These are phyloP conservation scores for Gallinago media DNA, from an alignment of 2,113 vertebrate species.

Conservation along the genomic window DNA sequence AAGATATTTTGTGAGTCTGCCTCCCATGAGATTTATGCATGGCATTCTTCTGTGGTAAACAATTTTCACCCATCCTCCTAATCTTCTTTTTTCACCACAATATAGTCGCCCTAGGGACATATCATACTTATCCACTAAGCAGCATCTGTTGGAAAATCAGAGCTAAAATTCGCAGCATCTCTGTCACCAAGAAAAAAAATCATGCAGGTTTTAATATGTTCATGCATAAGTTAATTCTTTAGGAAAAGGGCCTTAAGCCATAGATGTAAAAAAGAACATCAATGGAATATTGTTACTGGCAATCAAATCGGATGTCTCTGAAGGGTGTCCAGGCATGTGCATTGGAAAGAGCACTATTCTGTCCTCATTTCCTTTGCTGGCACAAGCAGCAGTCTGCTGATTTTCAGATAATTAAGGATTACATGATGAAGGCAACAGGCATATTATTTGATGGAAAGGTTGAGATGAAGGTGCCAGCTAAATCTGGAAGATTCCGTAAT, in stretches of 20 bases:
- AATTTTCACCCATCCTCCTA: not conserved
- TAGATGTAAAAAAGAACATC: slow-evolving; percentile 26
- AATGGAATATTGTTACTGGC: slow-evolving; percentile 38
- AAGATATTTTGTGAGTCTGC: not conserved
- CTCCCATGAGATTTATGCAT: not conserved
- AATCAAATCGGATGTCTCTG: slow-evolving; percentile 61
- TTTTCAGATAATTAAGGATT: slow-evolving; percentile 74
- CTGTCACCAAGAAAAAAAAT: not conserved
- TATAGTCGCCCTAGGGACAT: not conserved
- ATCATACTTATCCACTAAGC: not conserved
- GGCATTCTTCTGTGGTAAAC: not conserved
- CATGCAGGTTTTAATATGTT: slow-evolving; percentile 2
- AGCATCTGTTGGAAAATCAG: slow-evolving; percentile 2
- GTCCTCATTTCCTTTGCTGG: slow-evolving; percentile 59
- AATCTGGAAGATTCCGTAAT: slow-evolving; percentile 67
- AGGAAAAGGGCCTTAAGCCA: slow-evolving; percentile 16
- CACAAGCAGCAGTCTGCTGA: slow-evolving; percentile 56
- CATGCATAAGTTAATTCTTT: slow-evolving; percentile 25
- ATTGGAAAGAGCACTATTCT: slow-evolving; percentile 36
- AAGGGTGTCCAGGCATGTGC: slow-evolving; percentile 45
- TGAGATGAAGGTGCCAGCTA: slow-evolving; percentile 69
- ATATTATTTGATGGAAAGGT: slow-evolving; percentile 71
- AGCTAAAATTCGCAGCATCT: not conserved
- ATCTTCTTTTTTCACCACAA: not conserved
- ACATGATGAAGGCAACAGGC: slow-evolving; percentile 65